phyloP scores from a whole-genome alignment of 2,888 invertebrate species.

The Chloroclysta siterata region DNA sequence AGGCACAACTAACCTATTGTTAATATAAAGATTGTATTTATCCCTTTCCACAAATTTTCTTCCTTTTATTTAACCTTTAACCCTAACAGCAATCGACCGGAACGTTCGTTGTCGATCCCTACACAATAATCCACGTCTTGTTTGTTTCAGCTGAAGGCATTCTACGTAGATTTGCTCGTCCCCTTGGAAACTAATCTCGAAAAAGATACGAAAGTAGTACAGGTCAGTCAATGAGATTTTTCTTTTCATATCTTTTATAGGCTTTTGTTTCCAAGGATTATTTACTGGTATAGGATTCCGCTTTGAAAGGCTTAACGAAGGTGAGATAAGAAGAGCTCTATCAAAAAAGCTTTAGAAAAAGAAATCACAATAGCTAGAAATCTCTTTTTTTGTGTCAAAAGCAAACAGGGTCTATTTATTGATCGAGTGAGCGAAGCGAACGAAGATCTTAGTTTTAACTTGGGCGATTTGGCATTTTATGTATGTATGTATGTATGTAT shows the following conservation, averaged over 20 bases:
- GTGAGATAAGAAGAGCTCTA: constrained; percentile 68
- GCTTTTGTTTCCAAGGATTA: constrained; percentile 59
- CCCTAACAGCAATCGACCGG: constrained; percentile 35
- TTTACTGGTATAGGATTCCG: constrained; percentile 58
- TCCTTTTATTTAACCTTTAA: constrained; percentile 39
- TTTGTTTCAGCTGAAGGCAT: constrained; percentile 93
- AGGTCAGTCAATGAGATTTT: constrained; percentile 85
- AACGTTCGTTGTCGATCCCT: constrained; percentile 41
- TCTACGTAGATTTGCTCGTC: constrained; percentile 96
- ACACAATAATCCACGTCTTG: constrained; percentile 51
- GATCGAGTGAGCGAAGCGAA: no score
- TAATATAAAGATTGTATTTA: constrained; percentile 9
- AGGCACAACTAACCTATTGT: no score
- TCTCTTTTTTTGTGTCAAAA: constrained; percentile 2
- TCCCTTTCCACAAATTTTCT: constrained; percentile 34
- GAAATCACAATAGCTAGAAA: constrained; percentile 12
- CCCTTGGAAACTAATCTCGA: constrained; percentile 97
- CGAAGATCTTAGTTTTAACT: no score
- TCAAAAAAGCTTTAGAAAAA: constrained; percentile 64
- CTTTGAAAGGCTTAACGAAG: constrained; percentile 47
- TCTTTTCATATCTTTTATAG: constrained; percentile 63
- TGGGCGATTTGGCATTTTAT: no score
- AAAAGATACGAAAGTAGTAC: constrained; percentile 96
- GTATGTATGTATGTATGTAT: no score
- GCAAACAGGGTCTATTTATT: constrained; percentile 3